Conservation (phyloP, 2,888 invertebrate species). For the Ennomos erosarius region DNA sequence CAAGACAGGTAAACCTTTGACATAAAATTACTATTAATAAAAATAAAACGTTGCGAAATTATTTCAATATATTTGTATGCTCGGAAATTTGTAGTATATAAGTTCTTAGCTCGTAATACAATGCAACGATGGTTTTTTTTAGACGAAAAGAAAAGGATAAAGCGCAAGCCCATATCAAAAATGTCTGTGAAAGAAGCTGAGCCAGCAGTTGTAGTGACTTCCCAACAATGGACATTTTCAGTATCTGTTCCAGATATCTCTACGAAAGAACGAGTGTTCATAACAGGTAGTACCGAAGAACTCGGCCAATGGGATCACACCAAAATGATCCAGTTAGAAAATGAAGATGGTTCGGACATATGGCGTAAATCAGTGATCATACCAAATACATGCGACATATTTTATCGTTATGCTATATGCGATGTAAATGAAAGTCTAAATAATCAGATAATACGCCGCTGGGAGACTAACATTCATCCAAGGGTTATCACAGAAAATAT, state of each 20-base stretch:
- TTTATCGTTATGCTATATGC: constrained; percentile 92
- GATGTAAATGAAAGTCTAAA: constrained; percentile 86
- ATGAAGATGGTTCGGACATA: constrained; percentile 69
- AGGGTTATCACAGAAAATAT: constrained; percentile 83
- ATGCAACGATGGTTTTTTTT: constrained; percentile 89
- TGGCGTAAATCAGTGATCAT: constrained; percentile 88
- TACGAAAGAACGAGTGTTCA: constrained; percentile 87
- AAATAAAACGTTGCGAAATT: too few species aligned
- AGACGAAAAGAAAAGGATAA: constrained; percentile 76
- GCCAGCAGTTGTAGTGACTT: constrained; percentile 51
- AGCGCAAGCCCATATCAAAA: constrained; percentile 58
- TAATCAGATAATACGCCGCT: constrained; percentile 88
- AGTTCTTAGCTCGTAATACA: constrained; percentile 10
- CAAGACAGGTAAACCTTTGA: too few species aligned
- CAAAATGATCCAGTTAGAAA: constrained; percentile 84
- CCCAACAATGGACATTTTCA: constrained; percentile 71
- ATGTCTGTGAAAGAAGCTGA: constrained; percentile 57
- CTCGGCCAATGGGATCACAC: constrained; percentile 90
- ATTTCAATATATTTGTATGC: too few species aligned
- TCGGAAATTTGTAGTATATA: too few species aligned
- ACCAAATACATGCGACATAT: constrained; percentile 87
- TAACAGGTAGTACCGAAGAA: constrained; percentile 88
- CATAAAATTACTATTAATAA: too few species aligned
- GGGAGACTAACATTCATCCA: constrained; percentile 92
- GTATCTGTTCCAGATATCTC: constrained; percentile 82